Base-by-base conservation (phyloP, 1,140 invertebrate genomes). In the Heliconius himera region DNA sequence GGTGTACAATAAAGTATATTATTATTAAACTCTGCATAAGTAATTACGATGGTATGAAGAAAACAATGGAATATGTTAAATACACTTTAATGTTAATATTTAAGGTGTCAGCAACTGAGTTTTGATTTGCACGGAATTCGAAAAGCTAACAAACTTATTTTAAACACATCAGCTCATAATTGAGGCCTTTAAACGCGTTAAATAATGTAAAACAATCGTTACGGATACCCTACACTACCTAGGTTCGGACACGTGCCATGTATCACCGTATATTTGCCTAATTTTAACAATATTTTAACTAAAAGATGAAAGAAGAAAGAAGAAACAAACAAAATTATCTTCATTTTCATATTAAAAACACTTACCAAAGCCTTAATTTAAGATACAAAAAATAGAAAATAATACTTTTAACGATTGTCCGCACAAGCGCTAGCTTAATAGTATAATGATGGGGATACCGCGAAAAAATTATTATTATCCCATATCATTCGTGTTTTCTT, bases 381-480 rank as follows among this genome's bases (percentile, higher is more conserved):
- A 81, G 41, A 51, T 72, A 76, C 74, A 83, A 78, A 77, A 70
- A 73, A 77, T 78, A 77, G 41, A 73, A 77, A 77, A 77, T 77
- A 51, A 72, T 77, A 49, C 70, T 72, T 20, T 4, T 38, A 77
- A 56, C 26, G 76, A 54, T 41, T 26, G 70, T 20, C 76, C 70
- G 36, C 71, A 74, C 72, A 79, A 74, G 74, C 78, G 60, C 74
- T 74, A 73, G 70, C 74, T 74, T 70, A 80, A 74, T 82, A 79
- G 70, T 79, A 77, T 81, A 83, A 83, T 84, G 84, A 82, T 80
- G 76, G 86, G 83, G 84, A 88, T 86, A 83, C 85, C 83, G 86
- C 81, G 81, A 88, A 88, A 88, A 88, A 88, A 88, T 81, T 83
- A 82, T 81, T 83, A 84, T 79, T 83, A 83, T 56, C 80, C 83